A percentile compares a stretch with the other conserved stretches of the same genome.
These are phyloP conservation scores for Leptinotarsa texana DNA, from an alignment of 1,140 invertebrate genomes.

Conservation along the genomic window DNA sequence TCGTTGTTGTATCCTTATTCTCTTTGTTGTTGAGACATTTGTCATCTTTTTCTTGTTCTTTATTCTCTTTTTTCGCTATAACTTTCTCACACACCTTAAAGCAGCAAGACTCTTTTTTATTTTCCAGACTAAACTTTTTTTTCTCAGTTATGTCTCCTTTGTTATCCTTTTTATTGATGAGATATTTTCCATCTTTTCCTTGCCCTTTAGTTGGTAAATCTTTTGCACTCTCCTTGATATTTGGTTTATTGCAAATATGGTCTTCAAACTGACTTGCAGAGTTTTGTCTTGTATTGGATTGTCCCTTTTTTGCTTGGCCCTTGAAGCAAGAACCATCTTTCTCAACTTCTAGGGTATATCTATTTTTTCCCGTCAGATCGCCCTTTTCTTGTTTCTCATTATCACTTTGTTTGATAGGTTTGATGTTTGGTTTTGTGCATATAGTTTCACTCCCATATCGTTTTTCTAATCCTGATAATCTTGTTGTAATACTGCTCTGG, in stretches of 20 bases:
- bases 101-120: too few species aligned
- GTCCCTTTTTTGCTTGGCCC: neutral
- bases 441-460: too few species aligned
- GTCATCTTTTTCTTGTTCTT: neutral
- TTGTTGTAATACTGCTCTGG: neutral
- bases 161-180: neutral
- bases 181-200: neutral
- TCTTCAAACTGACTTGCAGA: neutral
- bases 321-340: neutral
- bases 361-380: neutral
- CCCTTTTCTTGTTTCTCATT: neutral
- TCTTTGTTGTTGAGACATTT: neutral
- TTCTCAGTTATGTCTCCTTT: too few species aligned
- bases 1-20: neutral
- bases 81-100: too few species aligned
- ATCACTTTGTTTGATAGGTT: neutral
- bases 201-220: neutral
- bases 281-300: neutral
- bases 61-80: neutral
- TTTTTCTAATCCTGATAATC: neutral
- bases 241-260: too few species aligned
- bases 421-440: neutral
- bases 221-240: too few species aligned
- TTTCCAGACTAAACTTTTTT: too few species aligned
- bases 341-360: neutral